Evolutionary conservation across 2,797 vertebrate genomes (phyloP).

Genomic region (Melanotaenia trifasciata): DNA sequence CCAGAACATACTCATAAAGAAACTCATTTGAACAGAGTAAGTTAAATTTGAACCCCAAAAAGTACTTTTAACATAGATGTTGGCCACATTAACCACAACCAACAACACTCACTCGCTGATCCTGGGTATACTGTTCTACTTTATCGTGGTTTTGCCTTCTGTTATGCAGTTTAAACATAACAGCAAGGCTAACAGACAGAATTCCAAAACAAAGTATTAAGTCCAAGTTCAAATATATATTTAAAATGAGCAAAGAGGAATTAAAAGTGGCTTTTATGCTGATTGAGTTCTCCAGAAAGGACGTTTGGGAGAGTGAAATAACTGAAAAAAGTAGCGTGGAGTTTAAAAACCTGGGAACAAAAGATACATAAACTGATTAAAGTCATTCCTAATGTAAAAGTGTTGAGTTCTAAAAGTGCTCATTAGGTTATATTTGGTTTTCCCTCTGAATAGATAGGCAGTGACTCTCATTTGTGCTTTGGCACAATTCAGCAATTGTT

Average conservation of each 20-base stretch:
- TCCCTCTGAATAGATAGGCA: constrained; percentile 56
- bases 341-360: constrained; percentile 37
- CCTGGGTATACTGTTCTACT: constrained; percentile 28
- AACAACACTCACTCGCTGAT: constrained; percentile 26
- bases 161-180: constrained; percentile 53
- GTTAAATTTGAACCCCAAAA: constrained; percentile 44
- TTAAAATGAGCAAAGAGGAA: constrained; percentile 41
- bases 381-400: constrained; percentile 68
- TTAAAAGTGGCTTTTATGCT: constrained; percentile 41
- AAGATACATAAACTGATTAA: constrained; percentile 46
- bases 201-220: constrained; percentile 37
- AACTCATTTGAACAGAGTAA: constrained; percentile 37
- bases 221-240: constrained; percentile 35
- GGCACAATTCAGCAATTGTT: constrained; percentile 61
- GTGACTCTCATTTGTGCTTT: constrained; percentile 51
- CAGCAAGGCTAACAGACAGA: constrained; percentile 29
- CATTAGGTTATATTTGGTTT: constrained; percentile 72
- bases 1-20: constrained; percentile 32
- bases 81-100: constrained; percentile 46
- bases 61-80: constrained; percentile 49
- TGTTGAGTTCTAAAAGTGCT: constrained; percentile 57
- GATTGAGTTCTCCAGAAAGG: constrained; percentile 26
- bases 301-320: constrained; percentile 37
- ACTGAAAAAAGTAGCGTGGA: constrained; percentile 40
- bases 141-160: constrained; percentile 49